Percentiles rank a stretch among this genome's conserved stretches.
Evolutionary conservation across 1,140 invertebrate genomes (phyloP).

Genomic region (Anoplophora glabripennis): DNA sequence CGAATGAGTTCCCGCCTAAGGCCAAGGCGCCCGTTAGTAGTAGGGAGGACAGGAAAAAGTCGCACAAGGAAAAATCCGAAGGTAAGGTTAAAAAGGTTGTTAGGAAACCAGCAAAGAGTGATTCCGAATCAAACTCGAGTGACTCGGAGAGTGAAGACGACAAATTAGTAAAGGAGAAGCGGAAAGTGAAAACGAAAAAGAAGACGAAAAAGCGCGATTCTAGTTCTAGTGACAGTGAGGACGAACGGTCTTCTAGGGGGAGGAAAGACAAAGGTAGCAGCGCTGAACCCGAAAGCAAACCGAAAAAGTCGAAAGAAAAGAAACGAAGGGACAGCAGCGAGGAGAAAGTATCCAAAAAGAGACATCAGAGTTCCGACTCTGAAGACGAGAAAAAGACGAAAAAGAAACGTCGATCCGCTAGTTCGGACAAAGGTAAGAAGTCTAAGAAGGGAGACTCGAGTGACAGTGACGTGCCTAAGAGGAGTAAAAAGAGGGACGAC

Average conservation of each 20-base stretch:
- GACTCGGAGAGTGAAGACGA: slow-evolving; percentile 54
- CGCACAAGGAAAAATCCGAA: slow-evolving; percentile 49
- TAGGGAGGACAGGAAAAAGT: slow-evolving; percentile 48
- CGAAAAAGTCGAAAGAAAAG: slow-evolving; percentile 35
- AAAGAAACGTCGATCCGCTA: slow-evolving; percentile 45
- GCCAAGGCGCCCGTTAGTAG: slow-evolving; percentile 48
- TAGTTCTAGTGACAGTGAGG: slow-evolving; percentile 47
- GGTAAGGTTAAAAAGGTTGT: slow-evolving; percentile 34
- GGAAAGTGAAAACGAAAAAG: slow-evolving; percentile 49
- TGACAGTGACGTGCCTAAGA: slow-evolving; percentile 53
- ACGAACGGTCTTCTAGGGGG: slow-evolving; percentile 36
- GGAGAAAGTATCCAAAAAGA: slow-evolving; percentile 49
- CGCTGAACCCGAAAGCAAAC: slow-evolving; percentile 24
- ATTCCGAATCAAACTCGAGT: slow-evolving; percentile 43
- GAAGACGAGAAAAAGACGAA: slow-evolving; percentile 52
- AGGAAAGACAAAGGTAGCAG: slow-evolving; percentile 35
- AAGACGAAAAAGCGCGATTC: slow-evolving; percentile 44
- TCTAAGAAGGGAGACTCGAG: slow-evolving; percentile 52
- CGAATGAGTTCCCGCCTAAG: slow-evolving; percentile 65
- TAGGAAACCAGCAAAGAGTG: slow-evolving; percentile 39
- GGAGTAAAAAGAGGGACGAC: slow-evolving; percentile 50
- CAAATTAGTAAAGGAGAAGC: slow-evolving; percentile 47
- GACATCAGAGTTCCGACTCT: slow-evolving; percentile 49
- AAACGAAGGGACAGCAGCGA: slow-evolving; percentile 50
- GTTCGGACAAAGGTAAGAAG: slow-evolving; percentile 50